Conservation (phyloP, 2,113 vertebrate species). For the Perca schrenkii region DNA sequence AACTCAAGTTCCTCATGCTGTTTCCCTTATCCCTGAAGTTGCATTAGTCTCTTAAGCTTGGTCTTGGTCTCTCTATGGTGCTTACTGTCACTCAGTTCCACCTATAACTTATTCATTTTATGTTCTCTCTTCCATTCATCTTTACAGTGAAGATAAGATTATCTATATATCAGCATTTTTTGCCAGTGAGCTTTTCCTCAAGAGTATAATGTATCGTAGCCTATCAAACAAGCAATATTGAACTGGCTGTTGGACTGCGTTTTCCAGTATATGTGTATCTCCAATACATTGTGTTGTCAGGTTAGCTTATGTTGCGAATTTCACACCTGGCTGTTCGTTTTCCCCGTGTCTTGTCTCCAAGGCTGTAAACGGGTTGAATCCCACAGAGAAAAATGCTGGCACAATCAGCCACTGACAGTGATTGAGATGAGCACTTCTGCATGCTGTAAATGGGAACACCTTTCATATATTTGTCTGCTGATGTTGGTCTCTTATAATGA, state of each 20-base stretch:
- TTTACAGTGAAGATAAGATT: not conserved
- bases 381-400: constrained; percentile 17
- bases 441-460: constrained; percentile 28
- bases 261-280: not conserved
- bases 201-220: not conserved
- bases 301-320: constrained; percentile 9
- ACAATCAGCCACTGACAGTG: constrained; percentile 7
- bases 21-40: not conserved
- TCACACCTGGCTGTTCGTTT: too few species aligned
- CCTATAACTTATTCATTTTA: not conserved
- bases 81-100: not conserved
- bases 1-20: not conserved
- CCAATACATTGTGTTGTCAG: not conserved
- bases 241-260: not conserved
- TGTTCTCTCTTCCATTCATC: not conserved
- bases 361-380: constrained; percentile 23
- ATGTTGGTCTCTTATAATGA: constrained; percentile 37
- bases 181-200: not conserved
- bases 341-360: not conserved
- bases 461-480: constrained; percentile 25
- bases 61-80: not conserved
- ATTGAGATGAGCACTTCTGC: constrained; percentile 21
- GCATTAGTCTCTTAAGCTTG: not conserved
- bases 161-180: not conserved
- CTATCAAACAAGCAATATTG: not conserved